Evolutionary conservation across 2,113 vertebrate genomes (phyloP).

Genomic region (Lates calcarifer): DNA sequence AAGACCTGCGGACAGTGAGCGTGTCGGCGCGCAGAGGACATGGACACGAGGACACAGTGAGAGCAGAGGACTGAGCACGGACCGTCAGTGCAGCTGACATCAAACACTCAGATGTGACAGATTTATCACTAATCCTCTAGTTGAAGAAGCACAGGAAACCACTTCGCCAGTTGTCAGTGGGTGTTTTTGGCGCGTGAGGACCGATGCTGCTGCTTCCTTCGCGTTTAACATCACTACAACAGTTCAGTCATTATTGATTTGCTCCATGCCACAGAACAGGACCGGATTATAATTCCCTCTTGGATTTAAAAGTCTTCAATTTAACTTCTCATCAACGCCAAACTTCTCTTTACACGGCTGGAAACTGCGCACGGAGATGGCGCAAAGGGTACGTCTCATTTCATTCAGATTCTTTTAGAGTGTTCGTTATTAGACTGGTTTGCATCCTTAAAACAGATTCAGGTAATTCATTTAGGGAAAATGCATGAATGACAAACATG

Average conservation of each 20-base stretch:
- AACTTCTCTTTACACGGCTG: constrained; percentile 78
- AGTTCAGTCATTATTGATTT: not conserved
- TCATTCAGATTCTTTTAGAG: not conserved
- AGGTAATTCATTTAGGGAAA: too few relatives aligned
- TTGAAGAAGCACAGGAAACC: constrained; percentile 80
- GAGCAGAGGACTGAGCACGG: constrained; percentile 55
- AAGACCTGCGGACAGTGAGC: constrained; percentile 87
- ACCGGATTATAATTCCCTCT: constrained; percentile 37
- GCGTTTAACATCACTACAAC: not conserved
- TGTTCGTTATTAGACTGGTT: not conserved
- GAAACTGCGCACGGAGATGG: constrained; percentile 92
- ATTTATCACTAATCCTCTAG: constrained; percentile 86
- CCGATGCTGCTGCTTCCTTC: not conserved
- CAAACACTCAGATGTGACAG: constrained; percentile 71
- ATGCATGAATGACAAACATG: not conserved
- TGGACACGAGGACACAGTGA: constrained; percentile 80
- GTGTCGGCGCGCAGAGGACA: constrained; percentile 41
- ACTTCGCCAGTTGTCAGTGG: constrained; percentile 78
- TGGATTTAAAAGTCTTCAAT: constrained; percentile 46
- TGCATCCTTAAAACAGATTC: not conserved
- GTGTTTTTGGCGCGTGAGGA: constrained; percentile 72
- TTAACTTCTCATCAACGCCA: constrained; percentile 77
- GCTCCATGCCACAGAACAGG: constrained; percentile 4
- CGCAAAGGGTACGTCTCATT: constrained; percentile 95
- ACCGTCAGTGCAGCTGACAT: not conserved